Base-by-base conservation (phyloP, 2,797 vertebrate species). In the Microctenopoma steveboyesi region DNA sequence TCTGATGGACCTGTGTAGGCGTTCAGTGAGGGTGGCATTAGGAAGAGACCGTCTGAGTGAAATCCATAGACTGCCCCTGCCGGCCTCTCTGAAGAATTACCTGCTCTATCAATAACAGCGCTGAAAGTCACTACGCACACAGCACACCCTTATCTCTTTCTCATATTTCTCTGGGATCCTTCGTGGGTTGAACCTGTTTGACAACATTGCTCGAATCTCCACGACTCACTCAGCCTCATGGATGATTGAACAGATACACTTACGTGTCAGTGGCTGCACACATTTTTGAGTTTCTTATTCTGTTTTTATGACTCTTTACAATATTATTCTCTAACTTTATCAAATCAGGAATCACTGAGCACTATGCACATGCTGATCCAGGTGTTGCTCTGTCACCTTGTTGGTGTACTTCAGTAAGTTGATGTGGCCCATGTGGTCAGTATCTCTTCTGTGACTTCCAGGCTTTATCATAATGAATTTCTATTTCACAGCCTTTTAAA, bases 71-170 rank as follows among this genome's bases (percentile, higher is more conserved):
- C 95, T 99, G 82, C 98, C 98, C 8, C 92, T 99, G 86, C 98
- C 98, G 0, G 97, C 95, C 28, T 95, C 97, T 65, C 97, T 99
- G 88, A 99, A 98, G 94, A 96, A 96, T 91, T 99, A 99, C 92
- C 95, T 99, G 91, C 97, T 99, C 70, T 99, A 99, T 94, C 98
- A 99, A 91, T 99, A 96, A 98, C 64, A 7, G 33, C 4, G 50
- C 75, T 30, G 50, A 64, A 37, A 4, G 71, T 79, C 62, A 22
- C 69, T 5, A 48, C 64, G 46, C 25, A 46, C 64, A 79, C 75
- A 48, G 84, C 88, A 80, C 84, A 67, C 74, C 66, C 73, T 80
- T 58, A 63, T 86, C 82, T 86, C 82, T 79, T 40, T 74, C 68
- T 79, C 66, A 4, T 74, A 40, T 77, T 78, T 86, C 88, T 89